These are phyloP conservation scores for Bucorvus abyssinicus DNA, from an alignment of 2,797 vertebrate species.

Conservation along the genomic window DNA sequence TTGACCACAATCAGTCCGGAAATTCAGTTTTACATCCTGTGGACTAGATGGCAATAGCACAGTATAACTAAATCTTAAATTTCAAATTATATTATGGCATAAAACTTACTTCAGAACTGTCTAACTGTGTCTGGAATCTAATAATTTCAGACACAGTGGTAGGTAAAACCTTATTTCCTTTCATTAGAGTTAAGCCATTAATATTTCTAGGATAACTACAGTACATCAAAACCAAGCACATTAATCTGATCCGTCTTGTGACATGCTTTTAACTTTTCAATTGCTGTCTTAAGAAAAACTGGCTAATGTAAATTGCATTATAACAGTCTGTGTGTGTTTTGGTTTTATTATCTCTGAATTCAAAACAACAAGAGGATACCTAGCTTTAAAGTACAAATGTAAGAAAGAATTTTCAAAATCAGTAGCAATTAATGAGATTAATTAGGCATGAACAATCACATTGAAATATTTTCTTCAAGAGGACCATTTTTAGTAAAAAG, in stretches of 20 bases:
- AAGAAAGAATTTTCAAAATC: constrained; percentile 27
- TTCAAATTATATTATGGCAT: constrained; percentile 13
- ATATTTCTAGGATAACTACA: constrained; percentile 57
- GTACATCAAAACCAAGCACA: constrained; percentile 30
- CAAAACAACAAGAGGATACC: background rate
- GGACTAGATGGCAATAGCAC: background rate
- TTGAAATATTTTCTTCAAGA: background rate
- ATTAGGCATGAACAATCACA: constrained; percentile 2
- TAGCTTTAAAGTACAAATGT: constrained; percentile 8
- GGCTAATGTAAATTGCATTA: background rate
- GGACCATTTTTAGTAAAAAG: constrained; percentile 1
- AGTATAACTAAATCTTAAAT: constrained; percentile 14
- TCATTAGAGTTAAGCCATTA: constrained; percentile 58
- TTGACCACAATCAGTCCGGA: background rate
- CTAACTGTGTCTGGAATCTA: constrained; percentile 51
- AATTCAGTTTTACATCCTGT: background rate
- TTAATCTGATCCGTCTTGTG: constrained; percentile 39
- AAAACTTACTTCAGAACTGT: constrained; percentile 37
- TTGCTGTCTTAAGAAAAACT: constrained; percentile 25
- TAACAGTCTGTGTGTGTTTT: background rate
- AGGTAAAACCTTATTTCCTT: constrained; percentile 58
- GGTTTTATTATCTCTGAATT: background rate
- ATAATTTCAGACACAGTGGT: constrained; percentile 60
- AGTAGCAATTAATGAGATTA: constrained; percentile 4
- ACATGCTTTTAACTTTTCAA: constrained; percentile 27